phyloP scores from a whole-genome alignment of 1,140 invertebrate genomes.

The Brachionus koreanus region DNA sequence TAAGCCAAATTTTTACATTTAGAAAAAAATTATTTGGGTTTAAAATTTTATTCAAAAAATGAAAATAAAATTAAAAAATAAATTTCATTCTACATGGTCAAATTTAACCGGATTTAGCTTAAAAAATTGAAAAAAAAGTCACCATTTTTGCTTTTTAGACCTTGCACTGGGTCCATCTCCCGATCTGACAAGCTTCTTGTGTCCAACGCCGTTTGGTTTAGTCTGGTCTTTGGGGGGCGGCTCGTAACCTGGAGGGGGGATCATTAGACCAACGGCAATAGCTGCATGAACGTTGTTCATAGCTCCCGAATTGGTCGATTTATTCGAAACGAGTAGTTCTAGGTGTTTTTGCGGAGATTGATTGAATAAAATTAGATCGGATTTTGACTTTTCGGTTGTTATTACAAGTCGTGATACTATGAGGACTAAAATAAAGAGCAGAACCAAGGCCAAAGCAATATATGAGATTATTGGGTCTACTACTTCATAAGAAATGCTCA shows the following conservation, averaged over 20 bases:
- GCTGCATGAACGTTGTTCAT: constrained; percentile 39
- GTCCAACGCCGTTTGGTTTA: not conserved
- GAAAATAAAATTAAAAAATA: not conserved
- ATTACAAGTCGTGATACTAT: constrained; percentile 34
- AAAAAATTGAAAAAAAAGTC: not conserved
- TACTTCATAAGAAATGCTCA: constrained; percentile 12
- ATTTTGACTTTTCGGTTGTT: constrained; percentile 11
- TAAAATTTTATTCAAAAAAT: not conserved
- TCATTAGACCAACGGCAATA: constrained; percentile 38
- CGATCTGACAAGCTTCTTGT: not conserved
- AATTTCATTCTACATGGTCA: not conserved
- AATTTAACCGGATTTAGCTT: not conserved
- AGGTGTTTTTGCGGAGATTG: constrained; percentile 26
- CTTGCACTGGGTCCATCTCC: not conserved
- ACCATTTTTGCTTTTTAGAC: constrained; percentile 21
- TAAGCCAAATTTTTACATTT: no score
- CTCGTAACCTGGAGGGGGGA: constrained; percentile 30
- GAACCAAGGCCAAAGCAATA: constrained; percentile 23
- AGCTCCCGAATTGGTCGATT: constrained; percentile 14
- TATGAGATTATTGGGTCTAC: constrained; percentile 10
- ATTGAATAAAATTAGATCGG: constrained; percentile 31
- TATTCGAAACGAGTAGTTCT: constrained; percentile 16
- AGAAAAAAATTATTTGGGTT: no score
- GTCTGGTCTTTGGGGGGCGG: not conserved
- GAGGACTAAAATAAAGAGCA: not conserved